Conservation (phyloP, 1,140 invertebrate species). For the Leptinotarsa texana region DNA sequence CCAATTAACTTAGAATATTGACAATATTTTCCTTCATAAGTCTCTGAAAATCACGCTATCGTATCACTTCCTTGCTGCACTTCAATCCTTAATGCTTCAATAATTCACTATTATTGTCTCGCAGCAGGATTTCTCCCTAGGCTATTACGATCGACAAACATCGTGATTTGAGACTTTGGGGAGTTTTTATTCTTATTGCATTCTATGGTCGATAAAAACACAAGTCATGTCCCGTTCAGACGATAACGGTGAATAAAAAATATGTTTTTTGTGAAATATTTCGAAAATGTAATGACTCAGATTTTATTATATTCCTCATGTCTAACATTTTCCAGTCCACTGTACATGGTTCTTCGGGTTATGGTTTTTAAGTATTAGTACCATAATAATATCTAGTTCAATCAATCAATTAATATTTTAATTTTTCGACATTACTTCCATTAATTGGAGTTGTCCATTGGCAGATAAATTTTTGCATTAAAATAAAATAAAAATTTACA, state of each 20-base stretch:
- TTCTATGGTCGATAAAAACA: neutral
- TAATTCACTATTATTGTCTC: conserved; percentile 4
- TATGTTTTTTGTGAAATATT: no score
- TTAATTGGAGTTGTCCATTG: no score
- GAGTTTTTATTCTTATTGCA: neutral
- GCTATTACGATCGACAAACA: conserved; percentile 5
- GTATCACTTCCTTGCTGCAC: conserved; percentile 6
- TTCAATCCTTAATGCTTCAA: neutral
- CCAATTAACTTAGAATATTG: neutral
- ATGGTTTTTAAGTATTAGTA: no score
- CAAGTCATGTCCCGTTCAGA: neutral
- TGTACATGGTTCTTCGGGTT: no score
- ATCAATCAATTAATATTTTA: no score
- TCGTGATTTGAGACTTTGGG: neutral
- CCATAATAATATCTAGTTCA: no score
- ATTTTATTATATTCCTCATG: no score
- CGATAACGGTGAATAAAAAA: neutral
- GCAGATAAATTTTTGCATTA: no score
- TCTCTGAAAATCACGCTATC: neutral
- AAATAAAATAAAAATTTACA: no score
- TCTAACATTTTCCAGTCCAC: no score
- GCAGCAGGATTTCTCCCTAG: neutral
- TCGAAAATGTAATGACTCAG: no score
- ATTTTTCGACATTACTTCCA: no score
- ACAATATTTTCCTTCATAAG: neutral